phyloP scores from a whole-genome alignment of 2,888 invertebrate genomes.

The Limnephilus rhombicus region DNA sequence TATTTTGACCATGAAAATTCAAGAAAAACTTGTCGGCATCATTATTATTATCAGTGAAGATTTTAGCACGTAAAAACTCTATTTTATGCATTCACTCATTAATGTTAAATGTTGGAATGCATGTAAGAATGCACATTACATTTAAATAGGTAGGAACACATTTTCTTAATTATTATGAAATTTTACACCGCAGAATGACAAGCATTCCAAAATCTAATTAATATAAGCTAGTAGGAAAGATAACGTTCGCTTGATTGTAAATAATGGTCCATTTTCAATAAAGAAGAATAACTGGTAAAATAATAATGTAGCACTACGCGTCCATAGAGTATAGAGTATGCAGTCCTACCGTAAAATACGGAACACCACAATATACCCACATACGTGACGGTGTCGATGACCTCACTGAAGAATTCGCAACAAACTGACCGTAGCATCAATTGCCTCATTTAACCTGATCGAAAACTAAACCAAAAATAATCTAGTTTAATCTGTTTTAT shows the following conservation, averaged over 20 bases:
- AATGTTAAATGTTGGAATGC: not conserved
- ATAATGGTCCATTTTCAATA: not conserved
- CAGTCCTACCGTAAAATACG: slow-evolving; percentile 7
- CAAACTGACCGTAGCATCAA: slow-evolving; percentile 36
- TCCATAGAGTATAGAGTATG: not conserved
- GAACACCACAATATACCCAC: not conserved
- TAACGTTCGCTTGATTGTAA: not conserved
- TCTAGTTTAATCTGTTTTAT: slow-evolving; percentile 2
- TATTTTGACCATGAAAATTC: not conserved
- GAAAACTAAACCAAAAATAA: not conserved
- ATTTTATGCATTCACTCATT: not conserved
- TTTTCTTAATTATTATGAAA: too few species aligned
- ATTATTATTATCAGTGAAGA: not conserved
- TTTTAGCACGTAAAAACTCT: not conserved
- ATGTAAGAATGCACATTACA: too few species aligned
- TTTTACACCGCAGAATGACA: not conserved
- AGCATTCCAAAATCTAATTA: not conserved
- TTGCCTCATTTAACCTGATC: not conserved
- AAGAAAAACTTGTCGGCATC: not conserved
- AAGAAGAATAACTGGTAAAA: not conserved
- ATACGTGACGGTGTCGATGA: slow-evolving; percentile 10
- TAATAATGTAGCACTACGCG: not conserved
- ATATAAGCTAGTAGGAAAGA: not conserved
- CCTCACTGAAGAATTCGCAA: slow-evolving; percentile 19
- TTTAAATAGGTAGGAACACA: too few species aligned